Conservation (phyloP, 1,140 invertebrate genomes). For the Aphidius gifuensis region DNA sequence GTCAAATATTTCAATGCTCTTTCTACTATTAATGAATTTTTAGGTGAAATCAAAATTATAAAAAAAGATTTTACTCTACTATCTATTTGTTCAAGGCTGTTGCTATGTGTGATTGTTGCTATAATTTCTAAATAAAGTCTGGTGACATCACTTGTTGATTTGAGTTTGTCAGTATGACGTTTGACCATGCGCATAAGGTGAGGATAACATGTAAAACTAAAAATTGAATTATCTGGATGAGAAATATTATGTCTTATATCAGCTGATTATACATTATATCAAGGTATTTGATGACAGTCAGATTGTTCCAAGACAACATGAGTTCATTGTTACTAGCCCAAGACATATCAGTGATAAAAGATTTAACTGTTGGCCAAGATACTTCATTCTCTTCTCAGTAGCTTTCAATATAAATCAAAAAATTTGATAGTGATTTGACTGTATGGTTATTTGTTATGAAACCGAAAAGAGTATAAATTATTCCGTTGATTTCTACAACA, state of each 20-base stretch:
- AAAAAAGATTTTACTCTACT: not conserved
- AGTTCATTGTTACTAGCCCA: slow-evolving; percentile 17
- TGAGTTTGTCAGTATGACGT: no score
- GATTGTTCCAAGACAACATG: slow-evolving; percentile 13
- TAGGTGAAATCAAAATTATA: not conserved
- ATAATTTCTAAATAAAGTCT: no score
- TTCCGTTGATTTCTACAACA: not conserved
- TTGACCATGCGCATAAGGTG: not conserved
- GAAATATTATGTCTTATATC: not conserved
- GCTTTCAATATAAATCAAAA: slow-evolving; percentile 9
- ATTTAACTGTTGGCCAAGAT: slow-evolving; percentile 15
- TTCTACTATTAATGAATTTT: not conserved
- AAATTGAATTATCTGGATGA: not conserved
- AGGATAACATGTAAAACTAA: not conserved
- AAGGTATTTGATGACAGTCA: slow-evolving; percentile 7
- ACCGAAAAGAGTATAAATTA: slow-evolving; percentile 14
- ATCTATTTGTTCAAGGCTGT: not conserved
- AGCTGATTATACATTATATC: not conserved
- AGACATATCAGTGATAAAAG: slow-evolving; percentile 18
- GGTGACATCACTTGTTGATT: no score
- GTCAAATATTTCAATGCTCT: not conserved
- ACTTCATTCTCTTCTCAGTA: slow-evolving; percentile 1
- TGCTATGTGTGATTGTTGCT: no score
- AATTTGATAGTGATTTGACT: slow-evolving; percentile 14
- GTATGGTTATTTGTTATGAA: slow-evolving; percentile 22